These are phyloP conservation scores for Entomobrya proxima DNA, from an alignment of 2,888 invertebrate species.

Conservation along the genomic window DNA sequence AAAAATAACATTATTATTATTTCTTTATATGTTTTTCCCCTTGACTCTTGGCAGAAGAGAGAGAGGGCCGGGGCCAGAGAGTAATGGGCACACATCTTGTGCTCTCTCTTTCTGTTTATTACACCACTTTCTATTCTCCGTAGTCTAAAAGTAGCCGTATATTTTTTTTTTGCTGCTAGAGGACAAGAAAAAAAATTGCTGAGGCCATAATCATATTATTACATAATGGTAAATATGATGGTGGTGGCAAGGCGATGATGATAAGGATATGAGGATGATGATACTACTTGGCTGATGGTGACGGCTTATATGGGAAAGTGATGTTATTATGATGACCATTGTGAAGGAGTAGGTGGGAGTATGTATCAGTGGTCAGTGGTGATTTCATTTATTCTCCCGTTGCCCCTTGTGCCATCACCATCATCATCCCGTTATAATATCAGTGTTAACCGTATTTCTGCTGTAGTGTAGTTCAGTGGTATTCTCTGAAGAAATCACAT, in stretches of 20 bases:
- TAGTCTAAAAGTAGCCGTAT: too few species aligned
- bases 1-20: not conserved
- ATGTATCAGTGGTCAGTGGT: too few species aligned
- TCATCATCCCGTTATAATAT: too few species aligned
- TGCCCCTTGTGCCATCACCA: conserved; percentile 17
- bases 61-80: not conserved
- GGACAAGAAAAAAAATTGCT: not conserved
- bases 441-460: too few species aligned
- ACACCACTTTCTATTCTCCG: not conserved
- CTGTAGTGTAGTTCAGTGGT: too few species aligned
- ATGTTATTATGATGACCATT: conserved; percentile 7
- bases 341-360: conserved; percentile 6
- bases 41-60: not conserved
- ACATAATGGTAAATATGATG: conserved; percentile 39
- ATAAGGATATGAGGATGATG: conserved; percentile 20
- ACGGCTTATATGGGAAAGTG: conserved; percentile 39
- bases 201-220: conserved; percentile 32
- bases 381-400: conserved; percentile 30
- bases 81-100: conserved; percentile 37
- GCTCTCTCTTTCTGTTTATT: conserved; percentile 47
- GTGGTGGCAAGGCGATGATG: conserved; percentile 29
- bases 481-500: conserved; percentile 68
- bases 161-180: too few species aligned
- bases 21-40: not conserved
- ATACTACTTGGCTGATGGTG: conserved; percentile 35